A percentile compares a stretch with the other conserved stretches of the same genome.
These are phyloP conservation scores for Pollicipes pollicipes DNA, from an alignment of 1,140 invertebrate species.

Conservation along the genomic window DNA sequence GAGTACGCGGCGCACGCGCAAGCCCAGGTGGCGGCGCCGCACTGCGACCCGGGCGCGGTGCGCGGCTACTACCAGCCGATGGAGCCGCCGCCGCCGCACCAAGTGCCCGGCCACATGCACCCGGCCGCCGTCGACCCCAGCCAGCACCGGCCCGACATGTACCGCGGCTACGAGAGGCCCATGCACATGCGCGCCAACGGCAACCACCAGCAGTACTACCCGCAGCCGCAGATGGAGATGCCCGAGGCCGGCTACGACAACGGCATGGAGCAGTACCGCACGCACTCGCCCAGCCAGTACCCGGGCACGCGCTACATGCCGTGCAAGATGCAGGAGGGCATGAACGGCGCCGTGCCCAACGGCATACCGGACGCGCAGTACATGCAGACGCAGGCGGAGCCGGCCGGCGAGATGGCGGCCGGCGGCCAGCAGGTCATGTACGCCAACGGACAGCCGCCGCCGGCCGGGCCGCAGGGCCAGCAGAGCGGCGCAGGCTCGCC, in stretches of 20 bases:
- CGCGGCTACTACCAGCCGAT: constrained; percentile 1
- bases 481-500: not conserved
- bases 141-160: not conserved
- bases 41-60: not conserved
- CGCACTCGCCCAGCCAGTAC: not conserved
- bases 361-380: not conserved
- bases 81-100: not conserved
- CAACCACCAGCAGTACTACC: not conserved
- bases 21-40: too few relatives aligned
- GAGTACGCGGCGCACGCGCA: not conserved
- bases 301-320: not conserved
- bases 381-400: not conserved
- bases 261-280: not conserved
- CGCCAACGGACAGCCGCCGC: not conserved
- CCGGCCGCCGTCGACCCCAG: not conserved
- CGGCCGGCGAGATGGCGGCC: not conserved
- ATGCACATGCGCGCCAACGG: not conserved
- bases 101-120: not conserved
- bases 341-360: not conserved
- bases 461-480: not conserved
- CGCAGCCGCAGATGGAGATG: not conserved
- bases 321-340: not conserved
- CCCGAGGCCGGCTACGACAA: not conserved
- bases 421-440: not conserved
- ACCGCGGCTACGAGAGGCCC: not conserved